Evolutionary conservation across 1,140 invertebrate genomes (phyloP), one percentile per base, ranked within the genome.

Genomic region (Drosophila bipectinata): DNA sequence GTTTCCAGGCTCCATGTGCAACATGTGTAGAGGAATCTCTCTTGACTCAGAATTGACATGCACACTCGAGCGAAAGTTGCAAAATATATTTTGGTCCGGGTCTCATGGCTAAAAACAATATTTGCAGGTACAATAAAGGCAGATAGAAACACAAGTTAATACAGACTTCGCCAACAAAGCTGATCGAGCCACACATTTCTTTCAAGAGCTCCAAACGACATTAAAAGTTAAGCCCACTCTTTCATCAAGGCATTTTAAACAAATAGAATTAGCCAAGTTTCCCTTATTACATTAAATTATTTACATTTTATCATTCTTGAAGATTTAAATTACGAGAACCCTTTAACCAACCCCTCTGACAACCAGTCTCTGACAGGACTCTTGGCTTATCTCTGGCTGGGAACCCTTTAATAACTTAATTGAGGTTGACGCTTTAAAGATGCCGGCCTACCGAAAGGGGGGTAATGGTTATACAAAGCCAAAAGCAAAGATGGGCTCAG

Each of bases 371-470:
- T 37, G 1, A 12, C 3, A 12, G 12, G 34, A n/a, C 9, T 37
- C 34, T n/a, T 14, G 5, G 41, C 7, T 45, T 45, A 18, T 15
- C 41, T 45, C 15, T n/a, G 14, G 14, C 15, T 15, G 57, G 58
- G 34, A 75, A 80, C 72, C 66, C 82, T 87, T 85, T 87, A 85
- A 85, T 82, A 78, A 72, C 74, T 87, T 85, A 85, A 85, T 85
- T 85, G 81, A 82, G 82, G 82, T 75, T 85, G 74, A 68, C 69
- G 59, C 83, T 82, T 76, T 81, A 88, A 85, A 76, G 82, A 87
- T 74, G 74, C 68, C 57, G 57, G 26, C 63, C 54, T 56, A 45
- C 56, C 15, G 60, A 26, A 48, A 7, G 30, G 39, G 28, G 59
- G 57, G 28, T 21, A 9, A 34, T 55, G 18, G 26, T 28, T 6